Evolutionary conservation across 2,888 invertebrate species (phyloP), one percentile per base, ranked within the genome.

Genomic region (Ophion costatus): DNA sequence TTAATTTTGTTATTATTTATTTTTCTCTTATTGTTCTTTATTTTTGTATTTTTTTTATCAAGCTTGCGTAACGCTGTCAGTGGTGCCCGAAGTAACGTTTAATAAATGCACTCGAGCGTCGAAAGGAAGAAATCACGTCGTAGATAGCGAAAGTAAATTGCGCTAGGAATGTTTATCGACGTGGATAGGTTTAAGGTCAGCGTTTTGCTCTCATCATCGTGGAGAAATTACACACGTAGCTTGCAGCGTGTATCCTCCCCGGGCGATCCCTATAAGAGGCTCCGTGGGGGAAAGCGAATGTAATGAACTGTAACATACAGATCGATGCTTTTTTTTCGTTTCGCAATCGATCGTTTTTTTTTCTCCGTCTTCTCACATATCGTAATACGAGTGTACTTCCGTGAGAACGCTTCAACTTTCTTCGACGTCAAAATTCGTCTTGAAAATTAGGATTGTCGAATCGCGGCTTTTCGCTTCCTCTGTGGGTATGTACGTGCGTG

Each of bases 121-220:
- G 45, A 45, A 10, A 45, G 14, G 14, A 45, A 45, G 10, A 42
- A 22, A 29, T 20, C 38, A 22, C 22, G 38, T 38, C 38, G n/a
- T 57, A 38, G 57, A 71, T 75, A 75, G 84, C 75, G 74, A 79
- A 85, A 85, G 85, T 80, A 66, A 63, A 73, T 76, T 76, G 63
- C 20, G 64, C 33, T 56, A 57, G 17, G 61, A 24, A 57, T 45
- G 3, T 29, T 29, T 42, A 33, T 33, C 5, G 14, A 33, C 24
- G 20, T 77, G 24, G 51, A 63, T 59, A 42, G 22, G 42, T 69
- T 7, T 61, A 38, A 5, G 61, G 17, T 57, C 22, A 14, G 29
- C 56, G 61, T 63, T 57, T 83, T 59, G 57, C 83, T 83, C 64
- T 76, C 71, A 80, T 83, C 64, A 64, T 76, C 59, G 24, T 22